A percentile compares a stretch with the other conserved stretches of the same genome.
Evolutionary conservation across 2,797 vertebrate species (phyloP).

Genomic region (Miichthys miiuy): DNA sequence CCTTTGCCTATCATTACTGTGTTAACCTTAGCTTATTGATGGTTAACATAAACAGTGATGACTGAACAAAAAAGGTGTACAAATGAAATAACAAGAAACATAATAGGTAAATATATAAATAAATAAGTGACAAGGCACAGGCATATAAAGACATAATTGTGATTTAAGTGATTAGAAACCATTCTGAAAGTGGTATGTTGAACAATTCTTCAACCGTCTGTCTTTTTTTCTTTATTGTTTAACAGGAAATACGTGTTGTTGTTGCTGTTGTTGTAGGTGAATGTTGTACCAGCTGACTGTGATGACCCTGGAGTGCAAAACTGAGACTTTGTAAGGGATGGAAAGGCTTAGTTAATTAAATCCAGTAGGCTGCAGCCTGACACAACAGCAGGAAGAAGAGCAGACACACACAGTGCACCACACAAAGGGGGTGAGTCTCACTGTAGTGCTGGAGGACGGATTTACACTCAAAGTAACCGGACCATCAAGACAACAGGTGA

Average conservation of each 20-base stretch:
- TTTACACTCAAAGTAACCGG: constrained; percentile 11
- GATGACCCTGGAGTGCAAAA: constrained; percentile 46
- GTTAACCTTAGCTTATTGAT: too few species aligned
- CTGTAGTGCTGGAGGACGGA: constrained; percentile 29
- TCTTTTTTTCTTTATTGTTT: not conserved
- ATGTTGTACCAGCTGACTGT: constrained; percentile 43
- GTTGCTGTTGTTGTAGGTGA: constrained; percentile 1
- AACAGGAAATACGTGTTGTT: not conserved
- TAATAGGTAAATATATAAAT: too few species aligned
- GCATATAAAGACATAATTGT: not conserved
- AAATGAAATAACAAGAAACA: too few species aligned
- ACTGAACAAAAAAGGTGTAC: too few species aligned
- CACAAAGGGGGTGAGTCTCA: constrained; percentile 23
- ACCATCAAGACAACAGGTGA: constrained; percentile 58
- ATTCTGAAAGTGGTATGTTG: not conserved
- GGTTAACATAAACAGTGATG: too few species aligned
- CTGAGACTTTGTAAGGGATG: constrained; percentile 59
- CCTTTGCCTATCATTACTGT: too few species aligned
- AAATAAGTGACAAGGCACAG: too few species aligned
- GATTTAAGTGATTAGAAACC: not conserved
- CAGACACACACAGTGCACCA: constrained; percentile 29
- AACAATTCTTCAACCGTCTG: not conserved
- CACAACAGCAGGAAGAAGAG: constrained; percentile 55
- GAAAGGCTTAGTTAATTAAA: constrained; percentile 78
- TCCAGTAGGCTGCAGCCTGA: constrained; percentile 66